Base-by-base conservation (phyloP, 2,797 vertebrate genomes). In the Catamblyrhynchus diadema region DNA sequence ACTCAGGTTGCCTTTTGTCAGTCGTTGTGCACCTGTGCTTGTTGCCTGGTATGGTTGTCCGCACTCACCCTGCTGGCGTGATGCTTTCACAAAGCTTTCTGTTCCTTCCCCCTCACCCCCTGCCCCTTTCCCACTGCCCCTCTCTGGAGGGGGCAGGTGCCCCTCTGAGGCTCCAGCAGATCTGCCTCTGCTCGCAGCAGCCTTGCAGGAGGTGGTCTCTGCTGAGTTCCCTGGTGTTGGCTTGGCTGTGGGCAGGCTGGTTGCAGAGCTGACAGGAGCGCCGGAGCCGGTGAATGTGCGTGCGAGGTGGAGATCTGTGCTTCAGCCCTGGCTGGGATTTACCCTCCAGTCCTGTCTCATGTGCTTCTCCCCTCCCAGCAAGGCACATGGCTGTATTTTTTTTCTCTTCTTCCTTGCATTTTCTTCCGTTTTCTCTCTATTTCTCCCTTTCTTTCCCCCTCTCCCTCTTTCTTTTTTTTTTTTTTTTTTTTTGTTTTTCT, bases 401-500 rank as follows among this genome's bases (percentile, higher is more conserved):
- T 84, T 42, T 27, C 27, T 94, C 80, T 54, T 71, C 90, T 84
- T 94, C 81, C 91, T 90, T 87, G 80, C 64, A 1, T 96, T 95
- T 94, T 95, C 95, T 96, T 94, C 91, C 54, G 12, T 97, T 93
- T 91, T 95, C 88, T 96, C 69, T 82, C 88, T 85, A 2, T 57
- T 81, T 74, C 27, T 44, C 70, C 39, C 78, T 95, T 60, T 93
- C 88, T 90, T 89, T 95, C 86, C 87, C 94, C 94, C 44, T 97
- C 96, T 96, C 88, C 96, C 92, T 97, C 81, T 95, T 2, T 96
- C 84, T 97, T 8, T 94, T 16, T 84, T 69, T 89, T 61, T 15
- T 89, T 65, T 88, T 60, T 89, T 74, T 94, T 32, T 98, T 97
- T 98, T 98, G 70, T 98, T 98, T 99, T 98, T 99, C 97, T 99